These are phyloP conservation scores for Spilogale gracilis DNA, from an alignment of 2,113 vertebrate species.

Conservation along the genomic window DNA sequence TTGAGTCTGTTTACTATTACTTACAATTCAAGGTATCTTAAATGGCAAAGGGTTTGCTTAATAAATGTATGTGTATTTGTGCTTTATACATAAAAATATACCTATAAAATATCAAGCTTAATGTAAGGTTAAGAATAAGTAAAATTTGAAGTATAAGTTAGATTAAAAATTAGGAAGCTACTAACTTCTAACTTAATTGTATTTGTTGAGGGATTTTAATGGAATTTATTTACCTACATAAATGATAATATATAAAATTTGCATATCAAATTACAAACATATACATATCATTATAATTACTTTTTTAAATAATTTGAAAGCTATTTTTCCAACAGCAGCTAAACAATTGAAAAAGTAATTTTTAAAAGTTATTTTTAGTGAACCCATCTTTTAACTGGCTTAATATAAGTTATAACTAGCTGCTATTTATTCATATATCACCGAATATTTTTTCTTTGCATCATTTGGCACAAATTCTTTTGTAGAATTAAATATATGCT, in stretches of 20 bases:
- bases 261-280: neutral
- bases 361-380: constrained; percentile 13
- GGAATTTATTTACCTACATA: constrained; percentile 29
- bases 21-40: constrained; percentile 3
- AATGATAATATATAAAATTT: neutral
- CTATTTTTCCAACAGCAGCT: constrained; percentile 11
- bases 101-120: constrained; percentile 42
- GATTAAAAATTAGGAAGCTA: constrained; percentile 22
- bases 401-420: constrained; percentile 1
- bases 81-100: constrained; percentile 30
- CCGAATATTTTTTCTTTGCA: neutral
- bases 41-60: constrained; percentile 27
- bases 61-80: neutral
- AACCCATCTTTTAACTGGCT: neutral
- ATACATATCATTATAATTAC: neutral
- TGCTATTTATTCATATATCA: neutral
- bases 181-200: neutral
- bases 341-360: neutral
- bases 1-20: constrained; percentile 29
- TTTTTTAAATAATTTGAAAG: neutral
- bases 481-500: constrained; percentile 9
- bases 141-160: constrained; percentile 19
- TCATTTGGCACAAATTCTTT: neutral
- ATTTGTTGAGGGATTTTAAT: neutral
- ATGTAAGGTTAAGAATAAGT: neutral